phyloP scores from a whole-genome alignment of 2,888 invertebrate genomes.

The Pogonocherus hispidulus region DNA sequence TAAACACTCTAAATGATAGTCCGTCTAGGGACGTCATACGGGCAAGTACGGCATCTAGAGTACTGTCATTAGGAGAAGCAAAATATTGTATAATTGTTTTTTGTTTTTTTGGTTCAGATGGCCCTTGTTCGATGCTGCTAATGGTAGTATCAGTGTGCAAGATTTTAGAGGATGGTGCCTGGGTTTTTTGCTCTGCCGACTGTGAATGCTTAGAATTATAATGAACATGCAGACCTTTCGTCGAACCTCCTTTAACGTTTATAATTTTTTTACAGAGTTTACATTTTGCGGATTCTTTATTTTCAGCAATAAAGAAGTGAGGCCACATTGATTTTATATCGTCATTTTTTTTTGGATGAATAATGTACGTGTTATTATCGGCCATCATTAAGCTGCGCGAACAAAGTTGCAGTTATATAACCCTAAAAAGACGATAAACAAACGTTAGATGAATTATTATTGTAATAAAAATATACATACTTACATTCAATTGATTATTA shows the following conservation, averaged over 20 bases:
- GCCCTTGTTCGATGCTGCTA: neutral
- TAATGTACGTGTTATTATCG: constrained; percentile 5
- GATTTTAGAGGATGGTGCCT: constrained; percentile 2
- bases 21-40: constrained; percentile 30
- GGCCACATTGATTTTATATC: constrained; percentile 15
- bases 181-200: too few species aligned
- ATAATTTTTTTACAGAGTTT: constrained; percentile 16
- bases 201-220: constrained; percentile 11
- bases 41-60: constrained; percentile 25
- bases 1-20: constrained; percentile 27
- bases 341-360: constrained; percentile 11
- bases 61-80: constrained; percentile 19
- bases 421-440: too few species aligned
- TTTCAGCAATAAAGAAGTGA: constrained; percentile 19
- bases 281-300: constrained; percentile 21
- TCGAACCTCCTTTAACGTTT: too few species aligned
- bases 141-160: neutral
- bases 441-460: too few species aligned
- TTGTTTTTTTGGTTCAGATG: constrained; percentile 3
- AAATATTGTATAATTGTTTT: constrained; percentile 24
- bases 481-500: too few species aligned
- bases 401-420: too few species aligned
- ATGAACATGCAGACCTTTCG: too few species aligned
- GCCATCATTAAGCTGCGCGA: too few species aligned
- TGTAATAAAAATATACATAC: too few species aligned